Conservation (phyloP, 2,113 vertebrate species). For the Albula glossodonta region DNA sequence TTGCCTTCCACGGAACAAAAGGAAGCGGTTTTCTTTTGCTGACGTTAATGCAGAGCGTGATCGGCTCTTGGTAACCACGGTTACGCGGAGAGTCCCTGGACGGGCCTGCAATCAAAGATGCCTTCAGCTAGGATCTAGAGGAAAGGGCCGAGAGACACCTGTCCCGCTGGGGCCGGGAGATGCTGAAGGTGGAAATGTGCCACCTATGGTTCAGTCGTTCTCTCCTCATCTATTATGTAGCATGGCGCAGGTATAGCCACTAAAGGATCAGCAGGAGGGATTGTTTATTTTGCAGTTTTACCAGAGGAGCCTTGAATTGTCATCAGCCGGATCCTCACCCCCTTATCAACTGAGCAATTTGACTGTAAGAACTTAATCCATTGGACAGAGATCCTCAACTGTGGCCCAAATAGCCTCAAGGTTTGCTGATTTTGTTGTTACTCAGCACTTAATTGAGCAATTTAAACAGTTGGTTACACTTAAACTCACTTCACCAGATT, state of each 20-base stretch:
- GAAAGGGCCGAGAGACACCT: neutral
- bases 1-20: conserved; percentile 12
- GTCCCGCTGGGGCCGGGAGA: neutral
- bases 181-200: neutral
- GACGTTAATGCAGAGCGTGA: neutral
- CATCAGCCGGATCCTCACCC: neutral
- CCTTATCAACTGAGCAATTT: neutral
- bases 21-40: neutral
- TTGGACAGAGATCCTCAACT: neutral
- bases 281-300: neutral
- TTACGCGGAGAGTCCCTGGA: neutral
- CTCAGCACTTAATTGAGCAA: too few species aligned
- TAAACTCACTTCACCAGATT: too few species aligned
- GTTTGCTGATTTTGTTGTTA: too few species aligned
- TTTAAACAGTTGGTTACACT: too few species aligned
- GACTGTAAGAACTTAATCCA: neutral
- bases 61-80: neutral
- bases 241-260: neutral
- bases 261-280: neutral
- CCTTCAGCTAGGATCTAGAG: neutral
- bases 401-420: too few species aligned
- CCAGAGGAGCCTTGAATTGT: neutral
- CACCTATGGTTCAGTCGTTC: neutral
- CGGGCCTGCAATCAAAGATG: neutral
- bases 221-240: neutral